These are phyloP conservation scores for Melanogrammus aeglefinus DNA, from an alignment of 2,797 vertebrate species.

Conservation along the genomic window DNA sequence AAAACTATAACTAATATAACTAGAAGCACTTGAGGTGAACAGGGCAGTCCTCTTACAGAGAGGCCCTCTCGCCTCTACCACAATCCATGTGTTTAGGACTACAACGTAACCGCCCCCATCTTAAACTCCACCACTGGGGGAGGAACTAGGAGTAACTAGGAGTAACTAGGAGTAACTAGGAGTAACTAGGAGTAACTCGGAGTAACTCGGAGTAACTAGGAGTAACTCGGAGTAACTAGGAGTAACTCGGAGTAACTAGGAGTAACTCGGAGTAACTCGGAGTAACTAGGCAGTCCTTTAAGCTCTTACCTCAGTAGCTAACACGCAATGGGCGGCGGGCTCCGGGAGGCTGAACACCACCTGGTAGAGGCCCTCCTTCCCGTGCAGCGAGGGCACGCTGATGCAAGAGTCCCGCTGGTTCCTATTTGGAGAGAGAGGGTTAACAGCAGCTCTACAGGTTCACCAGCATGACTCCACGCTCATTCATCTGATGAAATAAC, in stretches of 20 bases:
- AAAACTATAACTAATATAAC: no score
- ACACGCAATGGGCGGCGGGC: conserved; percentile 74
- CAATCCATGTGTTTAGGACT: background rate
- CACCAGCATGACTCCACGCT: background rate
- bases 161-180: no score
- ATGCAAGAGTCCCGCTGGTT: conserved; percentile 67
- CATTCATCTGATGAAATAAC: background rate
- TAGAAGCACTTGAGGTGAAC: no score
- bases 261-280: no score
- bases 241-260: no score
- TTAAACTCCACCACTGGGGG: no score
- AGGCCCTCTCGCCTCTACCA: no score
- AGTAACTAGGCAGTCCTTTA: no score
- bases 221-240: no score
- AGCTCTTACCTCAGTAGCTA: conserved; percentile 81
- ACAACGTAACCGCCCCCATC: background rate
- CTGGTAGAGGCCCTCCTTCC: conserved; percentile 73
- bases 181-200: no score
- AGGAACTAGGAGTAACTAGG: no score
- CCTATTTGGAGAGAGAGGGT: conserved; percentile 43
- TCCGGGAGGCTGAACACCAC: conserved; percentile 77
- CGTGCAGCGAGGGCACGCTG: conserved; percentile 54
- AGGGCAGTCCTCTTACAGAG: background rate
- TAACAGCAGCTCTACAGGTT: background rate
- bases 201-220: no score